Conservation (phyloP, 2,113 vertebrate genomes). For the Cyanistes caeruleus region DNA sequence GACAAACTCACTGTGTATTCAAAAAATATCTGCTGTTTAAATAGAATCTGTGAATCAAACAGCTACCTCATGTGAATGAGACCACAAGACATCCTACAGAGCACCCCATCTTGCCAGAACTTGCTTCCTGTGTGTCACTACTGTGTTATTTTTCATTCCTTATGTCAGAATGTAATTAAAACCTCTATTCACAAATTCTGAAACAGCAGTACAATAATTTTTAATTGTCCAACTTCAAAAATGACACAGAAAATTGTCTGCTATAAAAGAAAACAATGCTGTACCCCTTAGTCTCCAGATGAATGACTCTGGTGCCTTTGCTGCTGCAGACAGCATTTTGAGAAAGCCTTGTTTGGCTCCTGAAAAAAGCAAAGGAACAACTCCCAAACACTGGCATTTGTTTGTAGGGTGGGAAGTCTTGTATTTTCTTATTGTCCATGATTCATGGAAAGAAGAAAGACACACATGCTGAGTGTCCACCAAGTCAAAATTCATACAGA, state of each 20-base stretch:
- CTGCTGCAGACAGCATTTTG: background rate
- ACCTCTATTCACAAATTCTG: background rate
- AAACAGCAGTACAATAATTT: background rate
- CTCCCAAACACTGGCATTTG: background rate
- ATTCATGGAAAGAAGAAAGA: background rate
- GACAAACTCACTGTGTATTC: background rate
- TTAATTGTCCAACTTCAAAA: background rate
- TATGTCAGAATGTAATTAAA: background rate
- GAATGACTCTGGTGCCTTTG: background rate
- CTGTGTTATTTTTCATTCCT: background rate
- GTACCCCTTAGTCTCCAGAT: background rate
- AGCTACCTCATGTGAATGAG: background rate
- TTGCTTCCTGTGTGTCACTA: background rate
- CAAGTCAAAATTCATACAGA: background rate
- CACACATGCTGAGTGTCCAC: accelerated
- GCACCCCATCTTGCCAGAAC: background rate
- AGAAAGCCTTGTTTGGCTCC: background rate
- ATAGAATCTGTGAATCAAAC: constrained; percentile 22
- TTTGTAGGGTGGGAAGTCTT: background rate
- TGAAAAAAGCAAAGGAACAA: background rate
- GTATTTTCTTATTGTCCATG: background rate
- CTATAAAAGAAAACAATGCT: background rate
- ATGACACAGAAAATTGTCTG: background rate
- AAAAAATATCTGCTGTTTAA: background rate
- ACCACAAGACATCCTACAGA: background rate